A percentile compares a stretch with the other conserved stretches of the same genome.
These are phyloP conservation scores for Orbicella faveolata DNA, from an alignment of 64 coral and sea anemone species.

Conservation along the genomic window DNA sequence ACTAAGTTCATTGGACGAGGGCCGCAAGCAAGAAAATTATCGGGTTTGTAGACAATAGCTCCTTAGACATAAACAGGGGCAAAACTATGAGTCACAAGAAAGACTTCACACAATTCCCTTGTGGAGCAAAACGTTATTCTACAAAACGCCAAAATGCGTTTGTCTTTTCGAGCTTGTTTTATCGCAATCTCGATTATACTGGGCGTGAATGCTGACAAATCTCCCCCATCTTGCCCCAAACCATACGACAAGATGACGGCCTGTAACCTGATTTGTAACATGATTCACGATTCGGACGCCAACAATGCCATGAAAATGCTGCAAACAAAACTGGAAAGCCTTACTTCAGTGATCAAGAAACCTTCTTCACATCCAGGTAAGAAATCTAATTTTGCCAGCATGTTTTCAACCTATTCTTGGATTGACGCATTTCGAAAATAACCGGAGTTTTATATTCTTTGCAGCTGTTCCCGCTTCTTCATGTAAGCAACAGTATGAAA, in stretches of 20 bases:
- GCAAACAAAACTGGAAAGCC: neutral
- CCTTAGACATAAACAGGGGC: no score
- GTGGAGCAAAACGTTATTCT: neutral
- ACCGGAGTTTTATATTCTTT: neutral
- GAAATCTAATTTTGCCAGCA: no score
- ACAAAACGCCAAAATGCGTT: neutral
- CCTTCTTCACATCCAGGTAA: neutral
- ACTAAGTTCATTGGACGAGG: no score
- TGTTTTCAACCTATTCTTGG: neutral
- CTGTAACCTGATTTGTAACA: neutral
- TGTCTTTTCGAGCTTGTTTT: neutral
- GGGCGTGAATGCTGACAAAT: constrained; percentile 4
- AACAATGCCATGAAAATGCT: constrained; percentile 3
- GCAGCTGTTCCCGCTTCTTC: neutral
- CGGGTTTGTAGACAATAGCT: no score
- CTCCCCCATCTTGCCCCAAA: neutral
- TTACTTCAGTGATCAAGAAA: neutral
- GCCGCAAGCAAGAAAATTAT: no score
- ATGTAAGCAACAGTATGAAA: neutral
- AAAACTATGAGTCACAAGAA: no score
- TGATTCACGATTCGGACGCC: neutral
- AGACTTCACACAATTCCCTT: no score
- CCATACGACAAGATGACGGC: neutral
- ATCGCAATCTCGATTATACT: neutral
- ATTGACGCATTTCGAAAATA: neutral